A percentile compares a stretch with the other conserved stretches of the same genome.
Evolutionary conservation across 2,113 vertebrate species (phyloP).

Genomic region (Ceyx cyanopectus): DNA sequence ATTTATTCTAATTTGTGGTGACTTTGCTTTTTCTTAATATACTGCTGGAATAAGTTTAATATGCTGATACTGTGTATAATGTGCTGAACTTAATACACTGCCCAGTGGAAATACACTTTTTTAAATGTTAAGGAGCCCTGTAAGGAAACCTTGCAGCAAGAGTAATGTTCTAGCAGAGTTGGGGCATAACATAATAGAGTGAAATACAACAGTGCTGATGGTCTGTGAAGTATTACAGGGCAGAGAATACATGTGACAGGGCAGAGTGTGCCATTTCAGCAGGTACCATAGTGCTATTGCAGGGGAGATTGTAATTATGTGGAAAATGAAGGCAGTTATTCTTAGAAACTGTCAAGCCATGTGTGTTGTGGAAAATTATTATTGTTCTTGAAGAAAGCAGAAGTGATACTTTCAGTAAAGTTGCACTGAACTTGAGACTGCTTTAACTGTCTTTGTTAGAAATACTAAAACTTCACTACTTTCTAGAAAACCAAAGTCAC

Average conservation of each 20-base stretch:
- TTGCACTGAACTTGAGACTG: background rate
- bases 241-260: background rate
- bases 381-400: conserved; percentile 32
- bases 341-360: background rate
- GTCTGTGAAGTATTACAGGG: background rate
- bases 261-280: background rate
- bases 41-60: background rate
- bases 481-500: conserved; percentile 19
- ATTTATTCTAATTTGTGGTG: background rate
- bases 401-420: conserved; percentile 37
- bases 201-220: background rate
- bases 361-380: background rate
- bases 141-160: background rate
- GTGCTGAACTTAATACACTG: background rate
- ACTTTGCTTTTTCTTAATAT: background rate
- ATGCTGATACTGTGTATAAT: background rate
- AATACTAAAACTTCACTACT: background rate
- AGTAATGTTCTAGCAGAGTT: background rate
- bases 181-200: background rate
- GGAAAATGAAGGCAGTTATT: background rate
- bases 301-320: background rate
- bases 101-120: background rate
- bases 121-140: background rate
- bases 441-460: background rate
- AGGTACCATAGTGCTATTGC: background rate